Base-by-base conservation (phyloP, 2,797 vertebrate genomes). In the Bucorvus abyssinicus region DNA sequence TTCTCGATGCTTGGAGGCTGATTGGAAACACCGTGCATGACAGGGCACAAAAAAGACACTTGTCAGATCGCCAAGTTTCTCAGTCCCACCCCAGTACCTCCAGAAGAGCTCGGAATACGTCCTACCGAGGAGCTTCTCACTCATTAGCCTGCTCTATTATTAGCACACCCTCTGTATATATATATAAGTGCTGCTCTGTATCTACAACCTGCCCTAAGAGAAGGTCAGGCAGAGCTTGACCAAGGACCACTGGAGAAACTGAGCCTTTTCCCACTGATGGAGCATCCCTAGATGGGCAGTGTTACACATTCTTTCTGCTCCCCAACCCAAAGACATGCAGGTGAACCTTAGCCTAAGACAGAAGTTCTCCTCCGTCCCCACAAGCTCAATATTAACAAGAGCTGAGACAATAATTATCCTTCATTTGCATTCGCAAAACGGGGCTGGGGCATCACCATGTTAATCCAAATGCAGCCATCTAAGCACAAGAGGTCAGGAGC, bases 11-110 rank as follows among this genome's bases (percentile, higher is more conserved):
- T 94, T 2, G 2, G 60, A 90, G 71, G 78, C 84, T 95, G 80
- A 89, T 84, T 97, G 96, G 95, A 91, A 97, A 84, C 89, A 78
- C 84, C 80, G 88, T 84, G 80, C 38, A 16, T 93, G 94, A 96
- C 92, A 85, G 70, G 85, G 96, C 86, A 83, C 75, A 93, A 96
- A 95, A 94, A 93, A 93, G 69, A 19, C 65, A 4, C 68, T 89
- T 42, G 0, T 47, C 82, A 87, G 24, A 73, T 18, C 0, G 3
- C 68, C 90, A 75, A 45, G 92, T 89, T 63, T 90, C 81, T 27
- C 74, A 65, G 60, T 42, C 85, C 77, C 63, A 86, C 77, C 61
- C 47, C 12, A 0, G 50, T 26, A 61, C 59, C 55, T 93, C 79
- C 86, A 57, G 75, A 71, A 84, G 49, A 87, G 56, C 45, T 40